These are phyloP conservation scores for Tapirus indicus DNA, from an alignment of 2,797 vertebrate genomes.

Conservation along the genomic window DNA sequence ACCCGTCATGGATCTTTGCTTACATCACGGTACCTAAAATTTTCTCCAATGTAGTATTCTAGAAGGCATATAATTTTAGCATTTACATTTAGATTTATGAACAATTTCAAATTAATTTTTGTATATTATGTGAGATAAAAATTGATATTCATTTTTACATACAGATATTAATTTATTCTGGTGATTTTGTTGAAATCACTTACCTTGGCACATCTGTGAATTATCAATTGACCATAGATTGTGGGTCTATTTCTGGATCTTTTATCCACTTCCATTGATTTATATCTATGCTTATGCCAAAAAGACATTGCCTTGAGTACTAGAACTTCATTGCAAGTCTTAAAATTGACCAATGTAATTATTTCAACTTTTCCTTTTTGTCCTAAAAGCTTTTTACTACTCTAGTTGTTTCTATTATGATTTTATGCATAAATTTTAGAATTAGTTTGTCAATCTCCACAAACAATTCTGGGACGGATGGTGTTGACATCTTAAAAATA, in stretches of 20 bases:
- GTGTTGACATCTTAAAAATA: neutral
- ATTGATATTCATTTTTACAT: neutral
- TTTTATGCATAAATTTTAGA: neutral
- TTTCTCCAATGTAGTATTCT: neutral
- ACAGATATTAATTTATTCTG: neutral
- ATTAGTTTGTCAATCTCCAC: neutral
- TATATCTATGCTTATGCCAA: neutral
- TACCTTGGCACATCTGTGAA: neutral
- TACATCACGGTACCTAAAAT: neutral
- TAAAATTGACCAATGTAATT: neutral
- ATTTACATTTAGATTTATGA: neutral
- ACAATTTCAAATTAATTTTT: neutral
- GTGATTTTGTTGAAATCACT: neutral
- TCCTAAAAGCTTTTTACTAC: neutral
- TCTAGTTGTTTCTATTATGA: neutral
- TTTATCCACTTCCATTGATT: neutral
- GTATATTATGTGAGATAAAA: neutral
- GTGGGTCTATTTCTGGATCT: neutral
- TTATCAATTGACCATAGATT: neutral
- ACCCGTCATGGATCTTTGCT: neutral
- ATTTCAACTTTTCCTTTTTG: neutral
- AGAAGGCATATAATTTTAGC: neutral
- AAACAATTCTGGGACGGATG: neutral
- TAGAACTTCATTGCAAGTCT: neutral
- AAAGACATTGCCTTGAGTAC: neutral